A percentile compares a stretch with the other conserved stretches of the same genome.
These are phyloP conservation scores for Dendrocincla fuliginosa DNA, from an alignment of 2,797 vertebrate genomes.

Conservation along the genomic window DNA sequence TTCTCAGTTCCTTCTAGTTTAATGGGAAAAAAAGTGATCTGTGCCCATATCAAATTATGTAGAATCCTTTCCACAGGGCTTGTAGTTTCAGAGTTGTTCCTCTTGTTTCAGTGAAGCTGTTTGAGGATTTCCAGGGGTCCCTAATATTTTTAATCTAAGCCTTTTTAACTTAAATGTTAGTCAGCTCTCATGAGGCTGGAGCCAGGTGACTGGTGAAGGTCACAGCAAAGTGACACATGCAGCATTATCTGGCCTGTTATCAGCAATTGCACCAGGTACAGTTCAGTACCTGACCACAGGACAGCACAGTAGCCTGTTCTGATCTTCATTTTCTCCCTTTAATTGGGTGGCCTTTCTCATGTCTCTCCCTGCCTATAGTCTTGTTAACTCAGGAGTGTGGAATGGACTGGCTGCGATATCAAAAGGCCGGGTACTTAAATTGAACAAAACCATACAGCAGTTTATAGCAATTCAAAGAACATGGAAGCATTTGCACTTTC, in stretches of 20 bases:
- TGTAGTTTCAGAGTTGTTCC: constrained; percentile 9
- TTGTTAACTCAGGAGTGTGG: constrained; percentile 42
- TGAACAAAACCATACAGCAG: constrained; percentile 25
- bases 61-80: not conserved
- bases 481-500: not conserved
- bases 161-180: not conserved
- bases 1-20: not conserved
- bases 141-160: constrained; percentile 26
- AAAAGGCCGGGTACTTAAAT: constrained; percentile 39
- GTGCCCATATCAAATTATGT: not conserved
- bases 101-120: constrained; percentile 15
- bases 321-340: constrained; percentile 40
- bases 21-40: not conserved
- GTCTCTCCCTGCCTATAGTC: not conserved
- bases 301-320: constrained; percentile 19
- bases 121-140: not conserved
- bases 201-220: not conserved
- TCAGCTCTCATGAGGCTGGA: not conserved
- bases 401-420: constrained; percentile 21
- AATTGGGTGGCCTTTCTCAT: constrained; percentile 31
- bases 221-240: not conserved
- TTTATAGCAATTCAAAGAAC: constrained; percentile 45
- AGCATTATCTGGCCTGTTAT: not conserved
- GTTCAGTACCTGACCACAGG: constrained; percentile 20
- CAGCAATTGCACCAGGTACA: constrained; percentile 18